Percentiles rank a stretch among this genome's conserved stretches.
phyloP scores from a whole-genome alignment of 2,888 invertebrate species.

The Seira musarum region DNA sequence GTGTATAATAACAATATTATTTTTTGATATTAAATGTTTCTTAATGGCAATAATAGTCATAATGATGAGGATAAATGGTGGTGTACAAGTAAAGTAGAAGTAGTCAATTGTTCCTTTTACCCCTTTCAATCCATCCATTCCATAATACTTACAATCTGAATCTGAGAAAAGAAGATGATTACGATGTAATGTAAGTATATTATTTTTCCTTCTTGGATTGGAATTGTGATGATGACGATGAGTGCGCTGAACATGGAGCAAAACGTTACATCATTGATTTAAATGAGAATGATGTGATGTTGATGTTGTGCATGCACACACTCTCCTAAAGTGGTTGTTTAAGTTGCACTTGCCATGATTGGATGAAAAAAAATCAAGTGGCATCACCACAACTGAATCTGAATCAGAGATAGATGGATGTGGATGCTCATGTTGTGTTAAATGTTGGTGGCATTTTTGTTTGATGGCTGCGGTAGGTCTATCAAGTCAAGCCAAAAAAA shows the following conservation, averaged over 20 bases:
- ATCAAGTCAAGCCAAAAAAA: constrained; percentile 24
- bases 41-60: constrained; percentile 51
- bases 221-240: background rate
- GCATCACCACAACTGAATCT: constrained; percentile 9
- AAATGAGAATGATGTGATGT: constrained; percentile 50
- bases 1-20: constrained; percentile 22
- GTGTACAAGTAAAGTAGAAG: constrained; percentile 14
- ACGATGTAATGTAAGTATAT: background rate
- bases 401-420: no score
- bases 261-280: constrained; percentile 45
- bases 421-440: no score
- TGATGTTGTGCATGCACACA: constrained; percentile 16
- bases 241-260: background rate
- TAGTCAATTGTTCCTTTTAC: constrained; percentile 42
- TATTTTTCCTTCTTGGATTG: background rate
- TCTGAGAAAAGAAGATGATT: background rate
- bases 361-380: constrained; percentile 46
- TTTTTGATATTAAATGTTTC: constrained; percentile 29
- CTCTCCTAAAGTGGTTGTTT: constrained; percentile 39
- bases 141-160: no score
- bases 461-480: constrained; percentile 53
- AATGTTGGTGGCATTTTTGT: constrained; percentile 15
- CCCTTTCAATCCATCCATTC: no score
- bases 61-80: constrained; percentile 47
- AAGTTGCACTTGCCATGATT: constrained; percentile 34